phyloP scores from a whole-genome alignment of 1,140 invertebrate species.

The Drosophila athabasca region DNA sequence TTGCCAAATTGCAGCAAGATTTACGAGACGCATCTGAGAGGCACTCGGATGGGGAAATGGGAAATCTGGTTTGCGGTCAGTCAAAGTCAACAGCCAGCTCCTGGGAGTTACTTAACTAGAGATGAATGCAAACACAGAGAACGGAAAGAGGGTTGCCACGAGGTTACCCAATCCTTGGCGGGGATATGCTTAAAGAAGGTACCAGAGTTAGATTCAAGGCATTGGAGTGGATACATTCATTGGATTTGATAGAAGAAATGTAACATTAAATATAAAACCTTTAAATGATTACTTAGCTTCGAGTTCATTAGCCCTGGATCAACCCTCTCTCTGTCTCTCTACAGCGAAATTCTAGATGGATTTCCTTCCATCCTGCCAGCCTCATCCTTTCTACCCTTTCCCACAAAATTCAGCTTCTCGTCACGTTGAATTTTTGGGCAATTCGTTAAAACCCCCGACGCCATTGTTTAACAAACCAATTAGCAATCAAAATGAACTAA shows the following conservation, averaged over 20 bases:
- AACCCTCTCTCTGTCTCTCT: not conserved
- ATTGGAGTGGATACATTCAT: no score
- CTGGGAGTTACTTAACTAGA: constrained; percentile 48
- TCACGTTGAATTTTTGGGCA: constrained; percentile 75
- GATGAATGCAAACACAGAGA: constrained; percentile 21
- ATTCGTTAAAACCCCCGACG: constrained; percentile 78
- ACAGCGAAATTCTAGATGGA: no score
- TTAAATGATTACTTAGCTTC: no score
- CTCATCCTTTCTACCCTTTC: not conserved
- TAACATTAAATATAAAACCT: no score
- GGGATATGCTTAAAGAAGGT: no score
- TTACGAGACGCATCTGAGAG: no score
- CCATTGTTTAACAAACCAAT: constrained; percentile 83
- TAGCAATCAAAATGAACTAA: constrained; percentile 83
- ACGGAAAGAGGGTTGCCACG: constrained; percentile 14
- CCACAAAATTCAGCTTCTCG: constrained; percentile 5
- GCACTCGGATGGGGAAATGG: no score
- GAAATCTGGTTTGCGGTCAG: constrained; percentile 19
- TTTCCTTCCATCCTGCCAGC: no score
- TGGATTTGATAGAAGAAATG: no score
- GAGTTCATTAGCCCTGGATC: not conserved
- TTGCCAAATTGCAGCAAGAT: no score
- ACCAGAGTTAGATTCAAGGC: no score
- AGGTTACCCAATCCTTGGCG: no score
- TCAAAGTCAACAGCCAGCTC: constrained; percentile 35